Conservation (phyloP, 2,888 invertebrate genomes). For the Venusia cambrica region DNA sequence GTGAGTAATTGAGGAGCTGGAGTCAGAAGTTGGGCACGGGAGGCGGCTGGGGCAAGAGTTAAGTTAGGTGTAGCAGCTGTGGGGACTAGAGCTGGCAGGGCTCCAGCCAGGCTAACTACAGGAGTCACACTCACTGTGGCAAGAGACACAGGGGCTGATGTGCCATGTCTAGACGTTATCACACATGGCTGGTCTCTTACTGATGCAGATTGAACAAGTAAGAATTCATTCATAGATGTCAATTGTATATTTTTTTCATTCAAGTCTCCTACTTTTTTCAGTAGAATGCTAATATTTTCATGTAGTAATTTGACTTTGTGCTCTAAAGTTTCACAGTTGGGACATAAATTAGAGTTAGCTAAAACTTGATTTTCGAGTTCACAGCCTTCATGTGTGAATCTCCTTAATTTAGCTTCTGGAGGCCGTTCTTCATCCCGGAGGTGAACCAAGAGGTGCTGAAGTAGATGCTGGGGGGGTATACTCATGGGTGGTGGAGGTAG, state of each 20-base stretch:
- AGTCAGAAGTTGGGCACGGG: conserved; percentile 67
- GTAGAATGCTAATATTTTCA: conserved; percentile 72
- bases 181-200: conserved; percentile 71
- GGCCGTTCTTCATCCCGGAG: conserved; percentile 64
- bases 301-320: conserved; percentile 69
- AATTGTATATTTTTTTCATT: conserved; percentile 71
- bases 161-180: conserved; percentile 71
- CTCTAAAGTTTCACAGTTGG: conserved; percentile 63
- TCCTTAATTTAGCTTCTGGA: conserved; percentile 67
- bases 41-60: conserved; percentile 67
- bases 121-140: conserved; percentile 76
- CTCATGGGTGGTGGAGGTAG: conserved; percentile 34
- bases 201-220: conserved; percentile 66
- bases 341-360: conserved; percentile 48
- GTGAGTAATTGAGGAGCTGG: conserved; percentile 73
- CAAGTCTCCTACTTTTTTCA: conserved; percentile 69
- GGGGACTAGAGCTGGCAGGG: conserved; percentile 66
- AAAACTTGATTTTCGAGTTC: conserved; percentile 56
- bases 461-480: conserved; percentile 43
- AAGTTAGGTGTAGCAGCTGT: conserved; percentile 63
- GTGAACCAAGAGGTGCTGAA: conserved; percentile 46
- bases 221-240: conserved; percentile 75
- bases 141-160: conserved; percentile 70
- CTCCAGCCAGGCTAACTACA: conserved; percentile 68
- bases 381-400: conserved; percentile 58